Base-by-base conservation (phyloP, 2,113 vertebrate species). In the Tenebrosternarchus preto region DNA sequence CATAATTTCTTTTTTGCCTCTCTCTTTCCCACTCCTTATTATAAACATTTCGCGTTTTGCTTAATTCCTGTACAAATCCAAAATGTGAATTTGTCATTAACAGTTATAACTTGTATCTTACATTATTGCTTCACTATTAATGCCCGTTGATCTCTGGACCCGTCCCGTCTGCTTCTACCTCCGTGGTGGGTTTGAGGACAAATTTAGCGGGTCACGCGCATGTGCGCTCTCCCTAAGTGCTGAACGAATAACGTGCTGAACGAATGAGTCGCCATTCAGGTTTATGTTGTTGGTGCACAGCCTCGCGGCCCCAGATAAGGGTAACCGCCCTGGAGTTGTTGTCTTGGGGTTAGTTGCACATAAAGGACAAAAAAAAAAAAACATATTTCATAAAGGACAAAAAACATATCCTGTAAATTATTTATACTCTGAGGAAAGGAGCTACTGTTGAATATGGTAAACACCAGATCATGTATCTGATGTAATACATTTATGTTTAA, bases 331-430 rank as follows among this genome's bases (percentile, higher is more conserved):
- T 46, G 5, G 20, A 71, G 9, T 50, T 73, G 27, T 61, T 73
- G 77, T 61, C 68, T 72, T 24, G 77, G n/a, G n/a, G n/a, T n/a
- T 53, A 46, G 55, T 53, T 59, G 68, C 36, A 64, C 66, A 73
- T 69, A 69, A 80, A 80, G 50, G 24, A 31, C 60, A 73, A 73
- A 73, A 33, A 2, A 73, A 73, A 33, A 2, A 57, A 73, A 57
- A 67, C 70, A 67, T 74, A 70, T 59, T 73, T 57, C 1, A 11
- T 39, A 69, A 80, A 80, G 50, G 24, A 31, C 60, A 73, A 73
- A 73, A 33, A 2, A n/a, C n/a, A n/a, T 19, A 25, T 15, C 46
- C 16, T 27, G 53, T n/a, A 8, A 27, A 46, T 15, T 57, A 33
- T 31, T 31, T 15, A 9, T 16, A 19, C 11, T 4, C 17, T 0